Base-by-base conservation (phyloP, 2,113 vertebrate species). In the Forbesichthys agassizii region DNA sequence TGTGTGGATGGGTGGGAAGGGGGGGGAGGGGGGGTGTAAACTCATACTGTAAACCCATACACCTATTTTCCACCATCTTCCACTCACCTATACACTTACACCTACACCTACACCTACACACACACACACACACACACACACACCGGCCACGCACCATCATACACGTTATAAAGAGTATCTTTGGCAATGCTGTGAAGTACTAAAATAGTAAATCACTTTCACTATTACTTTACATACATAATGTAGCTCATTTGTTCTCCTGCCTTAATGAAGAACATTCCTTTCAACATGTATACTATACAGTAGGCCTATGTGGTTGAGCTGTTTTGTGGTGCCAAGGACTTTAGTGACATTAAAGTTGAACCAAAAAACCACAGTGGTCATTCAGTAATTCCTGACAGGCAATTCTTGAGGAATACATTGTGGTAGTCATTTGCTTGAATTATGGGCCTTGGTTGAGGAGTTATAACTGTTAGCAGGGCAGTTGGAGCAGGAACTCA, bases 391-490 rank as follows among this genome's bases (percentile, higher is more conserved):
- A 64, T 61, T 79, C 61, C 49, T 62, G 71, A 13, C 49, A 56
- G 61, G 53, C 33, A 18, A 12, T 62, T 59, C 48, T 65, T 67
- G 81, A 68, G 63, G 62, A 71, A 69, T 75, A 72, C 74, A 80
- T 74, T 66, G 69, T 8, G 10, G 55, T 60, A 76, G 76, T 77
- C 78, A 62, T 75, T 64, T 63, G 64, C 66, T 80, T 85, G 64
- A 76, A 77, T 87, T 72, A 79, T 48, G 48, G 59, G 78, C 73
- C 20, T 48, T 58, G 67, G 72, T 71, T 64, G 81, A 64, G 62
- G 51, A 78, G 74, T 73, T 69, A 64, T 57, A 76, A 27, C 78
- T 68, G 33, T 76, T 73, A 71, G 64, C 62, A 69, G 66, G 66
- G 33, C 42, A 57, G 68, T 52, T 48, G 66, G 71, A 61, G 81